These are phyloP conservation scores for Crossocerus cetratus DNA, from an alignment of 2,888 invertebrate genomes.

Conservation along the genomic window DNA sequence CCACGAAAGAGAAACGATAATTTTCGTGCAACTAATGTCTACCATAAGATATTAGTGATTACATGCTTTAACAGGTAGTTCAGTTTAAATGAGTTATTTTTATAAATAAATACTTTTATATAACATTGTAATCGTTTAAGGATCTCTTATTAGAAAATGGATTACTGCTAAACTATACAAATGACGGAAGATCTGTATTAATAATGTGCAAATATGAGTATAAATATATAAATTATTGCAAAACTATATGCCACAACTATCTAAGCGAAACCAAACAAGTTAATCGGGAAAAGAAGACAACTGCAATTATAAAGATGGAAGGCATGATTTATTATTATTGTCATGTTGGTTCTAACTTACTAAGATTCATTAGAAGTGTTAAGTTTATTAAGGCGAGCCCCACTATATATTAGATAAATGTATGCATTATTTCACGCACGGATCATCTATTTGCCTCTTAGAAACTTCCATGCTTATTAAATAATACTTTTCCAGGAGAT, in stretches of 20 bases:
- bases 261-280: background rate
- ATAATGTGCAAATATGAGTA: background rate
- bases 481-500: conserved; percentile 25
- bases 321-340: too few relatives aligned
- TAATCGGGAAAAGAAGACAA: too few relatives aligned
- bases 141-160: background rate
- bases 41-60: conserved; percentile 1
- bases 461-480: conserved; percentile 22
- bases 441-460: conserved; percentile 43
- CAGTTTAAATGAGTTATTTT: conserved; percentile 24
- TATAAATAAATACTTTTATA: conserved; percentile 38
- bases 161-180: background rate
- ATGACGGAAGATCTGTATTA: background rate
- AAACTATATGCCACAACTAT: background rate
- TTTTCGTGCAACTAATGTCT: background rate
- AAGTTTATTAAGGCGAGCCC: background rate
- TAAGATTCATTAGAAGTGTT: too few relatives aligned
- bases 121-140: conserved; percentile 15
- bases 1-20: conserved; percentile 4
- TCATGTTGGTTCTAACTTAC: too few relatives aligned
- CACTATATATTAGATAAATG: conserved; percentile 36
- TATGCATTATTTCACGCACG: conserved; percentile 29
- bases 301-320: too few relatives aligned
- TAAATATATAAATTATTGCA: background rate
- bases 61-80: background rate